Conservation (phyloP, 2,113 vertebrate genomes). For the Macaca mulatta region DNA sequence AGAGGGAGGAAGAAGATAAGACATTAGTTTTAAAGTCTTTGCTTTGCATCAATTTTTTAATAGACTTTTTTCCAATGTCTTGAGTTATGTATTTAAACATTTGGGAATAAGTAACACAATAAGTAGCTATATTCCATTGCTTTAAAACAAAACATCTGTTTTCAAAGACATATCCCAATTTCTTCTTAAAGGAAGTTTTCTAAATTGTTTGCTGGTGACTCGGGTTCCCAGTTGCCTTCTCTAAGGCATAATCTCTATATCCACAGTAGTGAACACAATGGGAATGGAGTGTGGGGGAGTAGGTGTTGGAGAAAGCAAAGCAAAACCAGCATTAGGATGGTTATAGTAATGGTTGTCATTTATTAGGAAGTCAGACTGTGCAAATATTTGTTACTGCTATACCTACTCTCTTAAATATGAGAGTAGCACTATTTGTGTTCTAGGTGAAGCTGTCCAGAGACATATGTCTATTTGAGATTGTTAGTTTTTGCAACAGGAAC, state of each 20-base stretch:
- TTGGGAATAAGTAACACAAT: constrained; percentile 5
- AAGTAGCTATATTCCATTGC: not conserved
- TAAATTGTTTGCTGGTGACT: not conserved
- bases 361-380: not conserved
- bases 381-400: too few species aligned
- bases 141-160: not conserved
- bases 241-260: not conserved
- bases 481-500: constrained; percentile 52
- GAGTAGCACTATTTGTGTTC: not conserved
- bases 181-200: not conserved
- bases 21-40: constrained; percentile 6
- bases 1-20: not conserved
- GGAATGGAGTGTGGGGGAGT: not conserved
- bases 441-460: not conserved
- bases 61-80: not conserved
- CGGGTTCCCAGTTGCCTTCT: not conserved
- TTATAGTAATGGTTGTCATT: not conserved
- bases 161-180: not conserved
- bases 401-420: too few species aligned
- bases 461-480: not conserved
- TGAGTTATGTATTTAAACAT: not conserved
- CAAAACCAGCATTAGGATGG: not conserved
- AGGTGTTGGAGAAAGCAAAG: not conserved
- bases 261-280: not conserved
- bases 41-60: not conserved